Evolutionary conservation across 2,797 vertebrate genomes (phyloP).

Genomic region (Danio choprae): DNA sequence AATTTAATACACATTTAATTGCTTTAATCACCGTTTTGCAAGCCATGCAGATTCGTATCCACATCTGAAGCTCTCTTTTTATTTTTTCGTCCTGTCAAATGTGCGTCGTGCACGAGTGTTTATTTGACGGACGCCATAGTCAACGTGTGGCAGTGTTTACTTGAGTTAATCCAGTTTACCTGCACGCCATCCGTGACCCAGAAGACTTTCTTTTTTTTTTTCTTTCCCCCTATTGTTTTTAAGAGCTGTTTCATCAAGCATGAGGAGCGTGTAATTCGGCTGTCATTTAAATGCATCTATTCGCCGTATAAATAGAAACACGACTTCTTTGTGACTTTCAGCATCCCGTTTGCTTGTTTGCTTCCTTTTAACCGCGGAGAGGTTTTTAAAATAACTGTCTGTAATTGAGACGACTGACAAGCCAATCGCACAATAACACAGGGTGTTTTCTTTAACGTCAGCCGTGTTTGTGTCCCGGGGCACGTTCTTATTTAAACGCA

Average conservation of each 20-base stretch:
- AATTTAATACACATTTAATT: slow-evolving; percentile 37
- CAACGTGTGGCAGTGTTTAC: slow-evolving; percentile 7
- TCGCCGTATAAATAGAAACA: slow-evolving; percentile 17
- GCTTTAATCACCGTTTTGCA: slow-evolving; percentile 42
- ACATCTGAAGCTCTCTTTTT: background rate
- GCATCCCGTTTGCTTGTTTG: background rate
- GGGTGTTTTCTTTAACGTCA: background rate
- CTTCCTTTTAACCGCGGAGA: slow-evolving; percentile 14
- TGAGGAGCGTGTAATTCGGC: slow-evolving; percentile 6
- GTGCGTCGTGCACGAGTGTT: background rate
- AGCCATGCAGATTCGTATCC: slow-evolving; percentile 37
- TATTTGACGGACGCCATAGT: background rate
- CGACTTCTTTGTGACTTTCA: slow-evolving; percentile 1
- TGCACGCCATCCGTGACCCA: slow-evolving; percentile 9
- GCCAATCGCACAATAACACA: background rate
- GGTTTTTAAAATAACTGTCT: slow-evolving; percentile 37
- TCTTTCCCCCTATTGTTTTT: slow-evolving; percentile 19
- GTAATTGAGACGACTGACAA: slow-evolving; percentile 14
- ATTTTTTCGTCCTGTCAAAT: slow-evolving; percentile 28
- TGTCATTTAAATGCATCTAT: slow-evolving; percentile 28
- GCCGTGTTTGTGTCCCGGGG: background rate
- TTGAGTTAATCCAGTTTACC: slow-evolving; percentile 14
- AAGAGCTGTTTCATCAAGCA: slow-evolving; percentile 10
- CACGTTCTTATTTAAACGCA: background rate
- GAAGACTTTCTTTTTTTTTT: slow-evolving; percentile 3